These are phyloP conservation scores for Cheilosia vulpina DNA, from an alignment of 2,888 invertebrate genomes.

Conservation along the genomic window DNA sequence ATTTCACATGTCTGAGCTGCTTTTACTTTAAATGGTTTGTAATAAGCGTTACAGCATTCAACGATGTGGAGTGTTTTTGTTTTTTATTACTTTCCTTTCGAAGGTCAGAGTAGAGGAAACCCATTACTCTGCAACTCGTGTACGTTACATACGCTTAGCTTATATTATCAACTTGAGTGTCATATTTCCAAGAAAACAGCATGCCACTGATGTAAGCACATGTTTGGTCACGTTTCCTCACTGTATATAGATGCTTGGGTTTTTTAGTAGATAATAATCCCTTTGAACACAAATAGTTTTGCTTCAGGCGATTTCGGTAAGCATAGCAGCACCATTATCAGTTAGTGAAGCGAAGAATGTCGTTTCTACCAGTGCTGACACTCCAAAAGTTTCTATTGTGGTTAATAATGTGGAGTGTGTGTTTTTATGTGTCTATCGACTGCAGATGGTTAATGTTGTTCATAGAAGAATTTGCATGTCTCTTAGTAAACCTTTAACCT, in stretches of 20 bases:
- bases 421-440: too few relatives aligned
- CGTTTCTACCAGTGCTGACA: too few relatives aligned
- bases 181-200: constrained; percentile 25
- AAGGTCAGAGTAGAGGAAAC: constrained; percentile 10
- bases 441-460: too few relatives aligned
- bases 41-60: constrained; percentile 47
- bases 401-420: too few relatives aligned
- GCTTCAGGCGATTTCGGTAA: too few relatives aligned
- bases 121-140: constrained; percentile 15
- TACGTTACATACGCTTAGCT: constrained; percentile 18
- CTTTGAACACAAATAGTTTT: neutral
- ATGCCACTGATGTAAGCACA: constrained; percentile 29
- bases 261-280: constrained; percentile 26
- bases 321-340: too few relatives aligned
- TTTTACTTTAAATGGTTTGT: constrained; percentile 57
- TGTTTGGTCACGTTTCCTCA: constrained; percentile 39
- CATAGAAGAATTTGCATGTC: too few relatives aligned
- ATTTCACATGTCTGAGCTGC: constrained; percentile 30
- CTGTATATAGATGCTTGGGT: constrained; percentile 22
- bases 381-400: too few relatives aligned
- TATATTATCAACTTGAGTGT: constrained; percentile 29
- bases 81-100: constrained; percentile 54
- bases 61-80: constrained; percentile 43
- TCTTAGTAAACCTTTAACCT: too few relatives aligned
- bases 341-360: too few relatives aligned